Evolutionary conservation across 1,140 invertebrate genomes (phyloP), one percentile per base, ranked within the genome.

Genomic region (Drosophila arawakana): DNA sequence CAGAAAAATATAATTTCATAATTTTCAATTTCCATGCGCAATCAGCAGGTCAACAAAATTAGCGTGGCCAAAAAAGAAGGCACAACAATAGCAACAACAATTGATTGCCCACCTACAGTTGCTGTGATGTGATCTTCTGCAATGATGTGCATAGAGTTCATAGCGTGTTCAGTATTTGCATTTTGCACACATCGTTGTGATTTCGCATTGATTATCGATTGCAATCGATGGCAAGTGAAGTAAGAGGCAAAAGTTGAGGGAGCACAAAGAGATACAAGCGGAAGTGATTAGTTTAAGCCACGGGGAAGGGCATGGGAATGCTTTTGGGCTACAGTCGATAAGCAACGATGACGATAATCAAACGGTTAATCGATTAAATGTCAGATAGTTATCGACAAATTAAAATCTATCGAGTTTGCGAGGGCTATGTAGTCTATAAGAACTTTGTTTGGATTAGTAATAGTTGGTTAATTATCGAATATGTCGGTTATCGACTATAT

Each of bases 21-120:
- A 89, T 89, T 89, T 89, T 81, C 84, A 89, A 89, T 89, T 89
- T 89, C 84, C 84, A 89, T 74, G 84, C 80, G 80, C 84, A 89
- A 89, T 89, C 84, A 89, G 77, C 84, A 89, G 84, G 84, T 89
- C 84, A 89, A 73, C 80, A 72, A 89, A 89, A 89, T 89, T 89
- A 89, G 84, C 84, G 84, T 89, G 80, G 84, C 84, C 83, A 89
- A 88, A 88, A 88, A 77, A 63, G 43, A 43, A 18, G 30, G 25
- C n/a, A 21, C 34, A 62, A 55, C 15, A 54, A 35, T 39, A 66
- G 37, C 46, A 62, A 43, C 47, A 65, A 47, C 41, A 52, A 54
- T 67, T 67, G 68, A 85, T 86, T 85, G 72, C 63, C 78, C 81
- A 70, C 81, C 81, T 75, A 78, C 73, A 49, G 58, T 58, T 61